phyloP scores from a whole-genome alignment of 2,888 invertebrate genomes.

The Slavum lentiscoides region DNA sequence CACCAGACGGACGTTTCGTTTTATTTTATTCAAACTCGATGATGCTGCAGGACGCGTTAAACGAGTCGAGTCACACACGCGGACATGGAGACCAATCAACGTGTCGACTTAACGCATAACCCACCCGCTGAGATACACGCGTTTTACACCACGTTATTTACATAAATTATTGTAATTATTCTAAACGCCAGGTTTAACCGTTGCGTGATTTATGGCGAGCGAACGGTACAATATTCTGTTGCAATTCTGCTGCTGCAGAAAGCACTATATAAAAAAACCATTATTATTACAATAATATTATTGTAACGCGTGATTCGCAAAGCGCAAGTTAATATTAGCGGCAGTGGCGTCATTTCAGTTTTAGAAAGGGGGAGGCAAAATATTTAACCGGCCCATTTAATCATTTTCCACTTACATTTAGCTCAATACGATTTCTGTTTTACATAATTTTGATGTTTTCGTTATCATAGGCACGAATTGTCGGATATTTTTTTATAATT shows the following conservation, averaged over 20 bases:
- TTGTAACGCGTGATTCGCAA: background rate
- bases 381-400: too few relatives aligned
- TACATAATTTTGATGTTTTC: too few relatives aligned
- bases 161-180: constrained; percentile 36
- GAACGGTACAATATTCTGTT: background rate
- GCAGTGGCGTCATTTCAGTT: too few relatives aligned
- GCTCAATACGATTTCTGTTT: too few relatives aligned
- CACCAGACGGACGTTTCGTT: background rate
- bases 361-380: too few relatives aligned
- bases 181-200: background rate
- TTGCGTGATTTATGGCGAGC: constrained; percentile 31
- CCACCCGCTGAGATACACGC: too few relatives aligned
- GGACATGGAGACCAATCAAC: constrained; percentile 3
- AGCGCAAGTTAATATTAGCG: background rate
- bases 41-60: background rate
- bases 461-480: too few relatives aligned
- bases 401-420: too few relatives aligned
- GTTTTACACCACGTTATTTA: background rate
- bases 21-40: background rate
- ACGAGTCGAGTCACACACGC: background rate
- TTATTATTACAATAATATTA: too few relatives aligned
- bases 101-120: background rate
- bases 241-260: background rate
- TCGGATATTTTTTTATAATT: too few relatives aligned
- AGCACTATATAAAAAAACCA: background rate